Base-by-base conservation (phyloP, 2,113 vertebrate species). In the Phaethornis superciliosus region DNA sequence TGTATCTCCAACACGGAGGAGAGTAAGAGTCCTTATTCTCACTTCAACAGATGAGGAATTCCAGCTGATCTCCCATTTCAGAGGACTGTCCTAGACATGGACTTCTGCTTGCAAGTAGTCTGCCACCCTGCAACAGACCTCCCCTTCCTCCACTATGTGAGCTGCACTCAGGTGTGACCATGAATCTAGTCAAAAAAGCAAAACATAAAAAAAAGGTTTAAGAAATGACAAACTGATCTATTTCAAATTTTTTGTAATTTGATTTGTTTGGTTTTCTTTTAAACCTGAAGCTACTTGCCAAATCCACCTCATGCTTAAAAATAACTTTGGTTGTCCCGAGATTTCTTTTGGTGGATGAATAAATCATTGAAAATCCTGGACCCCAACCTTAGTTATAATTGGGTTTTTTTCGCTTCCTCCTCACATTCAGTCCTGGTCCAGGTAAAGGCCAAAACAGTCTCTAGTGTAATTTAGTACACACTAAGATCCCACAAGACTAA, bases 391-490 rank as follows among this genome's bases (percentile, higher is more conserved):
- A 59, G 10, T 28, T 67, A n/a, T 81, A 62, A 94, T 55, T 54
- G n/a, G n/a, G 55, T 65, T 4, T 18, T 15, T 23, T 21, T 44
- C 12, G 7, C 7, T 55, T 55, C 18, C 30, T 2, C 0, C 0
- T 16, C 4, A 14, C 30, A 16, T 58, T 94, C 37, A 37, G 59
- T 70, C 55, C 55, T 37, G 33, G 19, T 47, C 32, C 33, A 83
- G 30, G 28, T 33, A 44, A 90, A 80, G 30, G 27, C 27, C 77
- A 64, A 60, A 70, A 12, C 21, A 88, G 4, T 8, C 44, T 33
- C 6, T 7, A 47, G 19, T 40, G 8, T 52, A 74, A 49, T 11
- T 37, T 56, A 58, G 64, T 56, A 49, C 11, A 62, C 4, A 13
- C 19, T 58, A 76, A 85, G 16, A n/a, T 44, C 7, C 22, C 33